A percentile compares a stretch with the other conserved stretches of the same genome.
Conservation (phyloP, 2,797 vertebrate species). For the Eutrigla gurnardus region DNA sequence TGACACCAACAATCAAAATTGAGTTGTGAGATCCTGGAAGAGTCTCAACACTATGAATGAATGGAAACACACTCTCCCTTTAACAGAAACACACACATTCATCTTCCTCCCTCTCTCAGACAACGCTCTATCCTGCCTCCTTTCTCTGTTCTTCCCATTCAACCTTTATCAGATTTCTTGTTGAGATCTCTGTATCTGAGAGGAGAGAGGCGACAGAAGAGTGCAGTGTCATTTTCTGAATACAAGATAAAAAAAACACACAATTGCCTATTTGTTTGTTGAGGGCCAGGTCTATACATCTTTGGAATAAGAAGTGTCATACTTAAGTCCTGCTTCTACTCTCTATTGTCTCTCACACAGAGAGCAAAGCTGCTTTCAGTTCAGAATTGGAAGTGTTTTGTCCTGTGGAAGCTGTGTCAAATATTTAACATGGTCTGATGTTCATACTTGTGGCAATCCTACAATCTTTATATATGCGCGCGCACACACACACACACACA, state of each 20-base stretch:
- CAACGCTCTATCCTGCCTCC: too few species aligned
- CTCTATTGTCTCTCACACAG: not conserved
- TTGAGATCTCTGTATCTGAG: not conserved
- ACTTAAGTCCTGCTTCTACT: not conserved
- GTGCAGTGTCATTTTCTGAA: slow-evolving; percentile 3
- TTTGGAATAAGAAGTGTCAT: not conserved
- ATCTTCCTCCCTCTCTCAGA: not conserved
- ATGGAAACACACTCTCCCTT: not conserved
- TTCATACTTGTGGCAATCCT: too few species aligned
- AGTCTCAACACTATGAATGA: not conserved
- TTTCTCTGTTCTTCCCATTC: not conserved
- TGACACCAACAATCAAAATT: too few species aligned
- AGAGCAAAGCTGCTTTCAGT: not conserved
- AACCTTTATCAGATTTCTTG: not conserved
- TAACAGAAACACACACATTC: not conserved
- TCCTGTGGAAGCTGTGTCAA: not conserved
- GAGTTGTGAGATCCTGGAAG: not conserved
- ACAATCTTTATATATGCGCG: too few species aligned
- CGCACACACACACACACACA: too few species aligned
- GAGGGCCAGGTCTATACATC: not conserved
- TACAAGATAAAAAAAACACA: not conserved
- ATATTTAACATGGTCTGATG: not conserved
- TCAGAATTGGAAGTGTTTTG: not conserved
- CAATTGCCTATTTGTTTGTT: not conserved
- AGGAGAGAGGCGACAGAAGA: not conserved